Evolutionary conservation across 2,888 invertebrate species (phyloP).

Genomic region (Drosophila multiciliata): DNA sequence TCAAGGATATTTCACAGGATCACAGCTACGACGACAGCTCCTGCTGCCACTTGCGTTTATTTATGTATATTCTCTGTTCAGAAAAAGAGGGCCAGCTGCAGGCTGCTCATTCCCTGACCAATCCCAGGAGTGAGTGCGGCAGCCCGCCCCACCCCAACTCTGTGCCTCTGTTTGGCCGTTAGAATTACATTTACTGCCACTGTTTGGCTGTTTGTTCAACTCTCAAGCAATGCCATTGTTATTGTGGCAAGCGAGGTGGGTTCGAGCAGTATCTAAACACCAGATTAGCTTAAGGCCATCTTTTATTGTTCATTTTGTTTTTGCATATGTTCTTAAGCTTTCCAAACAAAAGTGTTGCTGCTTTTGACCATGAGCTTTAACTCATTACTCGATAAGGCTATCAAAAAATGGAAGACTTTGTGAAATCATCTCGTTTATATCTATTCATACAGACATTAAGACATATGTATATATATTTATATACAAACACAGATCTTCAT

Average conservation of each 20-base stretch:
- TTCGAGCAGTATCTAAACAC: neutral
- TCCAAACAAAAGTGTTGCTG: no score
- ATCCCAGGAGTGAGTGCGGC: neutral
- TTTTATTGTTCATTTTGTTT: neutral
- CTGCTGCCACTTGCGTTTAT: constrained; percentile 57
- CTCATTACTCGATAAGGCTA: neutral
- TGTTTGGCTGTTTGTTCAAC: constrained; percentile 52
- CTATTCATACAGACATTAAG: neutral
- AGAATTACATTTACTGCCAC: constrained; percentile 31
- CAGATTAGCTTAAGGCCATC: neutral
- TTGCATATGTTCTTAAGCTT: neutral
- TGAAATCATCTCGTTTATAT: constrained; percentile 10
- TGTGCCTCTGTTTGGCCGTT: constrained; percentile 24
- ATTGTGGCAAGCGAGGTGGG: constrained; percentile 25
- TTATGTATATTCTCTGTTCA: constrained; percentile 60
- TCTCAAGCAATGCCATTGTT: constrained; percentile 45
- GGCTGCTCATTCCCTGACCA: neutral
- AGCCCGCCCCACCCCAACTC: neutral
- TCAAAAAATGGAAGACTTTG: neutral
- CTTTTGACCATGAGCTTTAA: neutral
- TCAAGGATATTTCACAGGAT: constrained; percentile 54
- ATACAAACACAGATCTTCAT: constrained; percentile 15
- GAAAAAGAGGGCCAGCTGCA: constrained; percentile 10
- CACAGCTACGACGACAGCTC: constrained; percentile 24
- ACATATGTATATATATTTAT: neutral